A percentile compares a stretch with the other conserved stretches of the same genome.
phyloP scores from a whole-genome alignment of 1,140 invertebrate species.

The Vanessa tameamea region DNA sequence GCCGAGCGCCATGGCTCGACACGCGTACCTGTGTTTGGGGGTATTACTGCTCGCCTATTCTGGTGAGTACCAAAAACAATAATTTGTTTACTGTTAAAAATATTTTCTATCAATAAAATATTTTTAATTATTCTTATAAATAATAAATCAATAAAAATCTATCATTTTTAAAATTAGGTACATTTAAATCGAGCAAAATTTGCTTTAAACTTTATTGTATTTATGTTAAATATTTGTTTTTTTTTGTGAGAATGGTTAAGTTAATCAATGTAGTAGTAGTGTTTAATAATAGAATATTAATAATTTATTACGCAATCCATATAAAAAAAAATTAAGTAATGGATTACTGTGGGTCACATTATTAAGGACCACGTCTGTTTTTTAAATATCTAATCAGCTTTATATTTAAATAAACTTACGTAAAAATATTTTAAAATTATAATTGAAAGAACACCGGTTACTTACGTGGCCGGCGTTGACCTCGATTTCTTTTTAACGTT shows the following conservation, averaged over 20 bases:
- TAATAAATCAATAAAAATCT: no score
- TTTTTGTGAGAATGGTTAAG: no score
- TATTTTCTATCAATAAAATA: not conserved
- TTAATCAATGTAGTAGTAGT: no score
- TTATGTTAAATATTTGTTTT: no score
- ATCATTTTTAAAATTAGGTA: no score
- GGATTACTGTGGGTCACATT: not conserved
- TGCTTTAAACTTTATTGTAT: no score
- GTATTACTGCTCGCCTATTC: constrained; percentile 68
- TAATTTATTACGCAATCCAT: not conserved
- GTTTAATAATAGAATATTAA: no score
- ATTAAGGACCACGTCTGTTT: not conserved
- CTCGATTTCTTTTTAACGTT: constrained; percentile 80
- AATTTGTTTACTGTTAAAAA: constrained; percentile 3
- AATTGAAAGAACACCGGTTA: constrained; percentile 65
- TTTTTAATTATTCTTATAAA: constrained; percentile 3
- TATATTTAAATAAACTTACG: constrained; percentile 39
- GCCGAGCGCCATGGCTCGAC: constrained; percentile 79
- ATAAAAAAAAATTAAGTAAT: not conserved
- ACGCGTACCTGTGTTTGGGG: constrained; percentile 73
- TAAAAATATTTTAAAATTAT: constrained; percentile 45
- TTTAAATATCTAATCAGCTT: constrained; percentile 15
- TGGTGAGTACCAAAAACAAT: constrained; percentile 60
- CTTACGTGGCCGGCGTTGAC: constrained; percentile 75
- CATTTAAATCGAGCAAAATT: no score